These are phyloP conservation scores for Athalia circularis DNA, from an alignment of 2,888 invertebrate species.

Conservation along the genomic window DNA sequence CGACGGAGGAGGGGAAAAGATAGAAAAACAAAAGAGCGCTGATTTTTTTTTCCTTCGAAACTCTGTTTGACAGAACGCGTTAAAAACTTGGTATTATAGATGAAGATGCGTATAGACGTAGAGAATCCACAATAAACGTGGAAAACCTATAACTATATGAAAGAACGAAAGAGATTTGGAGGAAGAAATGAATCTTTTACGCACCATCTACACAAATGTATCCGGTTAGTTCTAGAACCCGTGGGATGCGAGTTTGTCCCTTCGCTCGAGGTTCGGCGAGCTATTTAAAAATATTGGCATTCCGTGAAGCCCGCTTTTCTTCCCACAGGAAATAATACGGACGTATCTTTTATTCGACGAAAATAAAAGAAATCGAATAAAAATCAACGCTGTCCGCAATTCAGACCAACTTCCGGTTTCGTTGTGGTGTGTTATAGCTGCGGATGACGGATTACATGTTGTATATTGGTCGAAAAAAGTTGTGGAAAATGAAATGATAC, in stretches of 20 bases:
- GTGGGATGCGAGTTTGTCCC: constrained; percentile 33
- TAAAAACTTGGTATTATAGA: neutral
- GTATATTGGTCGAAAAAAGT: neutral
- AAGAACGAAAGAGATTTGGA: constrained; percentile 33
- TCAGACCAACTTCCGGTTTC: neutral
- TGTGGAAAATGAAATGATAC: too few species aligned
- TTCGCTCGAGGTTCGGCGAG: constrained; percentile 34
- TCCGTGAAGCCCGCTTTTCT: constrained; percentile 15
- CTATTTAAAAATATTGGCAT: constrained; percentile 48
- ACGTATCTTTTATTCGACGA: constrained; percentile 14
- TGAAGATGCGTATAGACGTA: neutral
- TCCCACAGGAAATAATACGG: constrained; percentile 33
- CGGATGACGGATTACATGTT: neutral
- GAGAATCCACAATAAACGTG: neutral
- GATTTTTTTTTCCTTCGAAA: constrained; percentile 17
- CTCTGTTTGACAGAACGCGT: neutral
- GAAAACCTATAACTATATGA: neutral
- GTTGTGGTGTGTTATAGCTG: too few species aligned
- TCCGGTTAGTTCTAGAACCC: constrained; percentile 37
- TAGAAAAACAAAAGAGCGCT: neutral
- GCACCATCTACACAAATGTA: constrained; percentile 50
- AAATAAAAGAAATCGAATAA: neutral
- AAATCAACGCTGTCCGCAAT: neutral
- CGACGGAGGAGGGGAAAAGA: neutral
- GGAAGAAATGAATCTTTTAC: constrained; percentile 57